Base-by-base conservation (phyloP, 1,140 invertebrate genomes). In the Lordiphosa stackelbergi region DNA sequence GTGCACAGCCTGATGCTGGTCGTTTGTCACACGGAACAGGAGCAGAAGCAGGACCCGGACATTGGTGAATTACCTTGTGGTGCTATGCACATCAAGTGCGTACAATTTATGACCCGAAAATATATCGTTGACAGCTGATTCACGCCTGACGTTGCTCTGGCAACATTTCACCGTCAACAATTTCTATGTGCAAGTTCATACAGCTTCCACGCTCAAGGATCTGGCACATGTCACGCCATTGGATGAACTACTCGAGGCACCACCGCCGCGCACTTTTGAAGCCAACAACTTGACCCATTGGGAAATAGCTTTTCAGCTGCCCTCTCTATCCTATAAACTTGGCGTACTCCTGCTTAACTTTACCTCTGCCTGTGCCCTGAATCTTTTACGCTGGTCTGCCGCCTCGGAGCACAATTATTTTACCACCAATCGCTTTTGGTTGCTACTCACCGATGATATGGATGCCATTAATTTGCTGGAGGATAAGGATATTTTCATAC, bases 361-460 rank as follows among this genome's bases (percentile, higher is more conserved):
- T 19, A 58, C 46, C 19, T 73, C 55, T 10, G 10, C 66, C 2
- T 86, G 85, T 43, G 73, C 85, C 5, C 28, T 84, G 5, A 85
- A 87, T 56, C 31, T 81, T 11, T 42, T 87, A 3, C 74, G 72
- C 0, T 86, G 85, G 85, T 78, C 79, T 1, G 69, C 81, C 6
- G 85, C 85, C 0, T 36, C 63, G 11, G 81, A 87, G 34, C 63
- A 84, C 22, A 87, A 85, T 53, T 87, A 78, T 58, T 86, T 87
- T 16, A 86, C 85, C 8, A 85, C 77, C 8, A 81, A 85, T 66
- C 73, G 78, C 0, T 87, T 72, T 66, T 87, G 85, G 85, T 28
- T 87, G 43, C 59, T 87, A 7, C 60, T 81, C 0, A 73, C 65
- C 0, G 47, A 57, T 6, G 38, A 81, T 48, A 9, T 10, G 5